phyloP scores from a whole-genome alignment of 2,797 vertebrate genomes.

The Argentina silus region DNA sequence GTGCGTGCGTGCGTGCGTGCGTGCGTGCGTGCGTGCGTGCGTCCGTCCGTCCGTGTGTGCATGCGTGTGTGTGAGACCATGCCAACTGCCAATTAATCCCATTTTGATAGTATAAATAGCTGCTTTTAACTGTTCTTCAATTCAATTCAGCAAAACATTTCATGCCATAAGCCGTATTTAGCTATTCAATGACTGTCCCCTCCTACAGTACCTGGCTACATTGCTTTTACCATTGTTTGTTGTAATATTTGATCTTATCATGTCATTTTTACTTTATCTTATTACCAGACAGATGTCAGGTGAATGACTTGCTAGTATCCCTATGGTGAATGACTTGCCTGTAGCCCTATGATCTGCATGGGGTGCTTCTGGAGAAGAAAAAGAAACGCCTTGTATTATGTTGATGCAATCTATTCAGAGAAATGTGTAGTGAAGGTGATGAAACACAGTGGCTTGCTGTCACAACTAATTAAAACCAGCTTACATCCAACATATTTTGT shows the following conservation, averaged over 20 bases:
- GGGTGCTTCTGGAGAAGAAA: not conserved
- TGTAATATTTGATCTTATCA: not conserved
- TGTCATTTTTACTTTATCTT: not conserved
- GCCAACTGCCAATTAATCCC: too few relatives aligned
- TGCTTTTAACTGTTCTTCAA: not conserved
- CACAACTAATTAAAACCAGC: slow-evolving; percentile 2
- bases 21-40: too few relatives aligned
- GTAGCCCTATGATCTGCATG: not conserved
- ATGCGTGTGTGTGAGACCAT: too few relatives aligned
- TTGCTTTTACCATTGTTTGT: not conserved
- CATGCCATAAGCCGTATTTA: not conserved
- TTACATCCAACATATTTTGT: slow-evolving; percentile 20
- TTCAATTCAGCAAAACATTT: not conserved
- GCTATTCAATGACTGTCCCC: not conserved
- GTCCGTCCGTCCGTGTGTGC: too few relatives aligned
- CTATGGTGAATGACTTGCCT: not conserved
- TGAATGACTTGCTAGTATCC: not conserved
- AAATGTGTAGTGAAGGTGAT: not conserved
- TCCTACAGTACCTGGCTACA: not conserved
- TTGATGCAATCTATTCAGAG: not conserved
- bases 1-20: not conserved
- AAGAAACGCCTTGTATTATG: not conserved
- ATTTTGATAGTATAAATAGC: too few relatives aligned
- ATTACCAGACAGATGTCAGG: not conserved
- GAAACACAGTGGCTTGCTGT: slow-evolving; percentile 2